Evolutionary conservation across 2,113 vertebrate species (phyloP).

Genomic region (Heptranchias perlo): DNA sequence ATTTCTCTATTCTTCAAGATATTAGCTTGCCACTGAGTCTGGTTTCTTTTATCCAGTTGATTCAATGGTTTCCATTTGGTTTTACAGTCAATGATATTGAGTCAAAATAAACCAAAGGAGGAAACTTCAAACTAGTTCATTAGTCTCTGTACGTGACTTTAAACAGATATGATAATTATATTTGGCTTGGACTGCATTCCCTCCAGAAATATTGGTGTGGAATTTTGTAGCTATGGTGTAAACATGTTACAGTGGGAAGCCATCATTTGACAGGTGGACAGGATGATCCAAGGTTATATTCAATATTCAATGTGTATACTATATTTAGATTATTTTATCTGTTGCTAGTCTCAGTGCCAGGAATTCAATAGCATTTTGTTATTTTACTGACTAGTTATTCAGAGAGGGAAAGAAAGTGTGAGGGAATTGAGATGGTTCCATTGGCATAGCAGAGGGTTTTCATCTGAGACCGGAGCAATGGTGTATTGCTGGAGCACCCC

Average conservation of each 20-base stretch:
- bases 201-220: not conserved
- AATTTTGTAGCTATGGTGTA: not conserved
- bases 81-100: not conserved
- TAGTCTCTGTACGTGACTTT: not conserved
- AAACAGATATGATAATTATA: not conserved
- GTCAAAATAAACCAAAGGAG: not conserved
- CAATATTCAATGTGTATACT: not conserved
- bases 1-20: not conserved
- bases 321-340: not conserved
- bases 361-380: not conserved
- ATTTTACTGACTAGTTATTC: not conserved
- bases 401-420: not conserved
- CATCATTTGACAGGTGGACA: not conserved
- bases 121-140: not conserved
- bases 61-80: not conserved
- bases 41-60: not conserved
- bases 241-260: constrained; percentile 9
- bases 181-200: not conserved
- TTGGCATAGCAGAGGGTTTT: not conserved
- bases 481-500: not conserved
- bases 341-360: not conserved
- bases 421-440: not conserved
- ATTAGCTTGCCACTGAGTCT: not conserved
- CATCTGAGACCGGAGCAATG: not conserved
- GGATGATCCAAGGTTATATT: not conserved